These are phyloP conservation scores for Crambe crambe DNA, from an alignment of 37 sponge, comb jelly and placozoan species.

Conservation along the genomic window DNA sequence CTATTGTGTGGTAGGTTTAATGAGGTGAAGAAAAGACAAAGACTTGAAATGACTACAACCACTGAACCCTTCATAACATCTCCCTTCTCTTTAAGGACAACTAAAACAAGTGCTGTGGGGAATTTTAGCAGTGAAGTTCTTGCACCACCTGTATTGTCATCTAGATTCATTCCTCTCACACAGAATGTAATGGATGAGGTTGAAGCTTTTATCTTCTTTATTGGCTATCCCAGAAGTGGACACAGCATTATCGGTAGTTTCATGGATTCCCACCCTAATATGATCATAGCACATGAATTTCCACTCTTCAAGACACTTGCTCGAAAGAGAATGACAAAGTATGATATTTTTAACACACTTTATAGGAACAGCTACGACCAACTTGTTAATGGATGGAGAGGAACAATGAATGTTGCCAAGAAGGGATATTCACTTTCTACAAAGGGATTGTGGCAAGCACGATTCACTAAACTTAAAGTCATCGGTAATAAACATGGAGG, in stretches of 20 bases:
- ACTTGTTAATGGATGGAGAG: not conserved
- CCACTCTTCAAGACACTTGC: constrained; percentile 13
- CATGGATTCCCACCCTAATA: constrained; percentile 62
- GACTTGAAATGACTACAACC: no score
- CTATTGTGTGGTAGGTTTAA: no score
- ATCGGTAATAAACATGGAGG: constrained; percentile 3
- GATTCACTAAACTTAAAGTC: not conserved
- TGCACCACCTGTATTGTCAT: not conserved
- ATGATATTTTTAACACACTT: not conserved
- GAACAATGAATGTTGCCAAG: not conserved
- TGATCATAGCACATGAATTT: constrained; percentile 53
- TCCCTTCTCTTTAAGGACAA: no score
- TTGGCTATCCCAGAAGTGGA: constrained; percentile 60
- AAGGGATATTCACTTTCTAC: not conserved
- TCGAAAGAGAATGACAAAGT: not conserved
- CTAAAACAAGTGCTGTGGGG: no score
- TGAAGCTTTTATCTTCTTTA: constrained; percentile 47
- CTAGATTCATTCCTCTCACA: not conserved
- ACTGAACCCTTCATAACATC: no score
- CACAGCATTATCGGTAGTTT: constrained; percentile 63
- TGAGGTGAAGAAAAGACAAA: no score
- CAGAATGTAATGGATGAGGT: constrained; percentile 16
- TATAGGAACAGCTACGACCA: not conserved
- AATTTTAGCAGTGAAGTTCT: no score
- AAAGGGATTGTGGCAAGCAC: not conserved